phyloP scores from a whole-genome alignment of 2,797 vertebrate genomes.

The Eulemur coronatus region DNA sequence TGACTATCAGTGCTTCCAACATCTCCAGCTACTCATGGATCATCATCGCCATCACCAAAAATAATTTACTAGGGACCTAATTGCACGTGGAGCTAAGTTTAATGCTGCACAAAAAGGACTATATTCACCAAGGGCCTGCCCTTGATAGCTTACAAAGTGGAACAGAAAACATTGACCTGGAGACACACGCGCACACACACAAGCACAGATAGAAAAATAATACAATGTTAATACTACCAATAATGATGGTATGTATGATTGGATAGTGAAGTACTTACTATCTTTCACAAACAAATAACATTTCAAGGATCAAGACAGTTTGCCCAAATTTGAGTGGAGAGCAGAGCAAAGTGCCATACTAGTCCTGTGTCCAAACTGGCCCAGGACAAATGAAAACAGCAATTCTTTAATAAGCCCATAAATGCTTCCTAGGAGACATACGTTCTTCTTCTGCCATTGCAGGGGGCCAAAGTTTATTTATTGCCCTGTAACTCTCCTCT shows the following conservation, averaged over 20 bases:
- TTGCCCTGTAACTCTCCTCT: neutral
- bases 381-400: neutral
- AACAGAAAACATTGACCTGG: neutral
- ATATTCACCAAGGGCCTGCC: neutral
- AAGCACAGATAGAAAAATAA: neutral
- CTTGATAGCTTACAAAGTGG: neutral
- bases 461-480: neutral
- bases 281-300: neutral
- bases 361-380: neutral
- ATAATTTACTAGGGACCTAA: neutral
- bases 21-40: neutral
- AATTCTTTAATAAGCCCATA: neutral
- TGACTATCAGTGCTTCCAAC: neutral
- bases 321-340: neutral
- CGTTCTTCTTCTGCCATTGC: neutral
- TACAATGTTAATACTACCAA: neutral
- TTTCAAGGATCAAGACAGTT: neutral
- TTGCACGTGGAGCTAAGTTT: neutral
- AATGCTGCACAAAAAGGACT: neutral
- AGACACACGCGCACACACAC: rapidly evolving
- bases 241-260: neutral
- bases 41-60: neutral
- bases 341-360: neutral
- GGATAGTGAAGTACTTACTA: neutral
- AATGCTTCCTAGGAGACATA: neutral